Percentiles rank a stretch among this genome's conserved stretches.
phyloP scores from a whole-genome alignment of 2,888 invertebrate genomes.

The Microctonus hyperodae region DNA sequence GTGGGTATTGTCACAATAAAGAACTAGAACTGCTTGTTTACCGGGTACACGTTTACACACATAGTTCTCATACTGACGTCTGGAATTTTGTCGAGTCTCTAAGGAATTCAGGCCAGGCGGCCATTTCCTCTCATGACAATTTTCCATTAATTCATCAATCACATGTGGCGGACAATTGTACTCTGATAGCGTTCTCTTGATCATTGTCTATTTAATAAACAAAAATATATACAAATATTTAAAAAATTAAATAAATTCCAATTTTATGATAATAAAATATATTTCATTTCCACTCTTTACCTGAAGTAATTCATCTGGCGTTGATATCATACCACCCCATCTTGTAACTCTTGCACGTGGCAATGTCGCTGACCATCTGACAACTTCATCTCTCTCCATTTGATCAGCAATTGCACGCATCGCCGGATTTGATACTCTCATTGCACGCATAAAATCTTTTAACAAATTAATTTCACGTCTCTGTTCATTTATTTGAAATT shows the following conservation, averaged over 20 bases:
- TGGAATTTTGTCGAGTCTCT: slow-evolving; percentile 93
- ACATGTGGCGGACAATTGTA: slow-evolving; percentile 94
- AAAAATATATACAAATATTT: background rate
- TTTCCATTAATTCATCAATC: slow-evolving; percentile 94
- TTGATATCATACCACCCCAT: slow-evolving; percentile 99
- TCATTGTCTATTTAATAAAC: slow-evolving; percentile 78
- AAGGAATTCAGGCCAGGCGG: slow-evolving; percentile 91
- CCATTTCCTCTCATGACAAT: slow-evolving; percentile 96
- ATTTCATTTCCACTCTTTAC: slow-evolving; percentile 62
- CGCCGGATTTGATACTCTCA: slow-evolving; percentile 90
- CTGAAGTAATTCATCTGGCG: slow-evolving; percentile 93
- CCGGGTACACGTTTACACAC: slow-evolving; percentile 94
- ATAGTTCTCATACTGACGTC: slow-evolving; percentile 92
- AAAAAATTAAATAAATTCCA: background rate
- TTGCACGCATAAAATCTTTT: slow-evolving; percentile 93
- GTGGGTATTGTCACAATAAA: slow-evolving; percentile 93
- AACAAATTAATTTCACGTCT: slow-evolving; percentile 87
- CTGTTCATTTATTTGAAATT: slow-evolving; percentile 87
- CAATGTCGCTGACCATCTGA: slow-evolving; percentile 85
- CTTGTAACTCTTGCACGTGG: slow-evolving; percentile 88
- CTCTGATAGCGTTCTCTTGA: slow-evolving; percentile 90
- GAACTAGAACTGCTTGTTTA: slow-evolving; percentile 93
- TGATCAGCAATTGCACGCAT: slow-evolving; percentile 92
- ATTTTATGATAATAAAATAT: background rate
- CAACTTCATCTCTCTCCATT: slow-evolving; percentile 93